phyloP scores from a whole-genome alignment of 2,113 vertebrate species.

The Hyla sarda region DNA sequence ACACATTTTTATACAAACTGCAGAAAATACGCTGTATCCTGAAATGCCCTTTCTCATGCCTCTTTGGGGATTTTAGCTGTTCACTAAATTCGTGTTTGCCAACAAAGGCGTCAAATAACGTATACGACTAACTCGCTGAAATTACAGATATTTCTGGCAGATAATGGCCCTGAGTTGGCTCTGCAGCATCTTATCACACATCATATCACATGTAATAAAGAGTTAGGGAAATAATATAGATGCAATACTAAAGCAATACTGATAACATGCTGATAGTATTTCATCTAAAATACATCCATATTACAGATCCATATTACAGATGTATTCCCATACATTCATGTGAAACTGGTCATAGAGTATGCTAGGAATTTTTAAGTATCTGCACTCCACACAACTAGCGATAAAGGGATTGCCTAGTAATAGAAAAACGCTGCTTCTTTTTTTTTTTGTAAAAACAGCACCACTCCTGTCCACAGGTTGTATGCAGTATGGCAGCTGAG shows the following conservation, averaged over 20 bases:
- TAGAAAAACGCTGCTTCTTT: too few relatives aligned
- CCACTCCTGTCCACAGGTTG: too few relatives aligned
- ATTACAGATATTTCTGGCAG: slow-evolving; percentile 6
- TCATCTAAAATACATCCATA: too few relatives aligned
- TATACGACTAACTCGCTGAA: not conserved
- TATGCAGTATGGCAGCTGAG: too few relatives aligned
- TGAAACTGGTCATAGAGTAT: too few relatives aligned
- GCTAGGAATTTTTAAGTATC: too few relatives aligned
- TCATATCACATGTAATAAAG: not conserved
- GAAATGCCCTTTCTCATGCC: not conserved
- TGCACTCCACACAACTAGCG: too few relatives aligned
- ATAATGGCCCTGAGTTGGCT: not conserved
- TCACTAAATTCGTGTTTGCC: not conserved
- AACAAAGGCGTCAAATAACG: not conserved
- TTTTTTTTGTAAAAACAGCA: too few relatives aligned
- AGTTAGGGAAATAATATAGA: not conserved
- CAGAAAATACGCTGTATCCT: not conserved
- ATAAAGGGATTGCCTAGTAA: too few relatives aligned
- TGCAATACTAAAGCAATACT: not conserved
- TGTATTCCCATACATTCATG: too few relatives aligned
- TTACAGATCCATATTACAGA: too few relatives aligned
- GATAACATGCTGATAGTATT: not conserved
- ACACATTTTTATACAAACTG: not conserved
- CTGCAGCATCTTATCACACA: not conserved
- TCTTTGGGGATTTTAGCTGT: not conserved